Evolutionary conservation across 2,797 vertebrate species (phyloP), one percentile per base, ranked within the genome.

Genomic region (Selene dorsalis): DNA sequence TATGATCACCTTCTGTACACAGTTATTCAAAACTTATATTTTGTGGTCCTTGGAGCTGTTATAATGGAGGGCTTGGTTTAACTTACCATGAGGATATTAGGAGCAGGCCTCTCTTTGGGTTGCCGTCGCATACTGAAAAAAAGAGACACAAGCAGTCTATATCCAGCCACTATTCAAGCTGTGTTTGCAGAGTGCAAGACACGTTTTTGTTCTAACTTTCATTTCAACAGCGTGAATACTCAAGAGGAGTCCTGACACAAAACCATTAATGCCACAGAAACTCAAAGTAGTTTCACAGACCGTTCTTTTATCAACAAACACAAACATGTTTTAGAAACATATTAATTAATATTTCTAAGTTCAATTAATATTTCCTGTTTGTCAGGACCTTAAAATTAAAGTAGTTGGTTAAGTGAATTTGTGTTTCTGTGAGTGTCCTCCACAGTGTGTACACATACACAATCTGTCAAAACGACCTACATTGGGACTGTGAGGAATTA

Each of bases 1-100:
- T 84, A 81, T 76, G 61, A 90, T 86, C 52, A 72, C 48, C 50
- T 45, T 69, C 58, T 72, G 50, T 76, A 64, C 26, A 77, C 48
- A 82, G 72, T 80, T 68, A 83, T 87, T 88, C 63, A 80, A 77
- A 84, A 82, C 41, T 32, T 70, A 62, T 60, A 82, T 53, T 77
- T 69, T 65, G 28, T n/a, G 50, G 73, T 82, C 83, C 81, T 86
- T 87, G 85, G 57, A 77, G 66, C 14, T 20, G 28, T 80, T 88
- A 35, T 64, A 85, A 87, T 64, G 30, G 76, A 62, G 84, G 24
- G 58, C 56, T 84, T 69, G 22, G 69, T 83, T 76, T 84, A 72
- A 95, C 97, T 97, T 87, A 98, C 98, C 98, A 99, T 98, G 79
- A 99, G 91, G 89, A 98, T 97, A 92, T 98, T 98, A 0, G 98